Evolutionary conservation across 1,140 invertebrate genomes (phyloP).

Genomic region (Drosophila baimaii): DNA sequence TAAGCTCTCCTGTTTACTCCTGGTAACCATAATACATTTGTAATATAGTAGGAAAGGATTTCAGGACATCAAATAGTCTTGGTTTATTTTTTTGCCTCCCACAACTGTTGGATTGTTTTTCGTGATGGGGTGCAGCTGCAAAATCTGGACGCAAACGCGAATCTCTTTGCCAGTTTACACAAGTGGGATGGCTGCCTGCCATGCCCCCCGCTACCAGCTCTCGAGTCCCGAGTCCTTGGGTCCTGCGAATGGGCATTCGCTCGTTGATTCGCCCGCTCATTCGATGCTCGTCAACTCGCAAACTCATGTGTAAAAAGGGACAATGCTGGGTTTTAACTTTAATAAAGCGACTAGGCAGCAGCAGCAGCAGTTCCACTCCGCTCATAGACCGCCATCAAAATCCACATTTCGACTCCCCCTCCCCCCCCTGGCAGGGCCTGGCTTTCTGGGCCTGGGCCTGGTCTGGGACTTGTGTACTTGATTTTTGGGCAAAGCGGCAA

Average conservation of each 20-base stretch:
- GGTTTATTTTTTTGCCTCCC: constrained; percentile 6
- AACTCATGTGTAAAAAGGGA: constrained; percentile 78
- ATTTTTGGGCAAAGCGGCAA: constrained; percentile 82
- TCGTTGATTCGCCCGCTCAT: constrained; percentile 31
- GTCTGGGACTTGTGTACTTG: constrained; percentile 69
- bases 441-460: constrained; percentile 4
- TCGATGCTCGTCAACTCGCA: constrained; percentile 57
- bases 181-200: constrained; percentile 39
- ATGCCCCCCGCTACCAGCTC: background rate
- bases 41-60: no score
- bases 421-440: constrained; percentile 8
- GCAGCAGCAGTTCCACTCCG: constrained; percentile 1
- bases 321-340: constrained; percentile 78
- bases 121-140: constrained; percentile 17
- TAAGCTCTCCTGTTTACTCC: no score
- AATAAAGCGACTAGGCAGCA: constrained; percentile 73
- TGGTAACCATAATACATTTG: no score
- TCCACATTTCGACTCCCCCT: constrained; percentile 35
- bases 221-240: constrained; percentile 1
- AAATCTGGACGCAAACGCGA: constrained; percentile 46
- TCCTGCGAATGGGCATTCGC: constrained; percentile 37
- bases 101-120: constrained; percentile 26
- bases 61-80: no score
- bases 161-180: constrained; percentile 59
- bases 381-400: constrained; percentile 35